Evolutionary conservation across 2,797 vertebrate genomes (phyloP).

Genomic region (Mallotus villosus): DNA sequence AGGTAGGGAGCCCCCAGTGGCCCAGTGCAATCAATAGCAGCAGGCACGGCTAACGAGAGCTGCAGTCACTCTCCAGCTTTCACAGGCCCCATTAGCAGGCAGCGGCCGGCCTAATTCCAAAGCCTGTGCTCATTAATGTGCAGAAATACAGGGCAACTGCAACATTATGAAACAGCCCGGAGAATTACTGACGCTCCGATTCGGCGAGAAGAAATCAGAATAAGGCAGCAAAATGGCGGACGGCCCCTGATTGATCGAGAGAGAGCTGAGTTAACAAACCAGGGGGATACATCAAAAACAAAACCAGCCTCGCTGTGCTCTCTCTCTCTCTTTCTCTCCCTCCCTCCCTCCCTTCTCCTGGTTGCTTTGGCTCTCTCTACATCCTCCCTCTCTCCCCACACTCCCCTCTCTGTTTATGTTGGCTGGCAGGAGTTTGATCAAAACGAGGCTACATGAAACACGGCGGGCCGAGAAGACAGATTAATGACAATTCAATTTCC

Average conservation of each 20-base stretch:
- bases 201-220: constrained; percentile 23
- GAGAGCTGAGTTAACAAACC: constrained; percentile 48
- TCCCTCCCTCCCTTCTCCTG: constrained; percentile 33
- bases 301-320: constrained; percentile 89
- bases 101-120: constrained; percentile 64
- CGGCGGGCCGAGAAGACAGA: constrained; percentile 51
- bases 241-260: constrained; percentile 49
- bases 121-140: constrained; percentile 67
- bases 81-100: constrained; percentile 55
- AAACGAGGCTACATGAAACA: constrained; percentile 22
- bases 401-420: constrained; percentile 29
- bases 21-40: constrained; percentile 69
- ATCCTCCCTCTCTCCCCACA: constrained; percentile 47
- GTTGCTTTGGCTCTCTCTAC: too few relatives aligned
- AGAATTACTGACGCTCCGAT: constrained; percentile 33
- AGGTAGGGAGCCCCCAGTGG: constrained; percentile 76
- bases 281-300: constrained; percentile 64
- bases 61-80: constrained; percentile 68
- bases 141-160: constrained; percentile 48
- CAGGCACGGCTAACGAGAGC: constrained; percentile 68
- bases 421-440: constrained; percentile 29
- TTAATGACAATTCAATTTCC: constrained; percentile 62
- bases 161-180: constrained; percentile 47
- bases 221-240: constrained; percentile 31
- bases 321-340: constrained; percentile 6